Percentiles rank a stretch among this genome's conserved stretches.
phyloP scores from a whole-genome alignment of 2,113 vertebrate species.

The Mobula hypostoma region DNA sequence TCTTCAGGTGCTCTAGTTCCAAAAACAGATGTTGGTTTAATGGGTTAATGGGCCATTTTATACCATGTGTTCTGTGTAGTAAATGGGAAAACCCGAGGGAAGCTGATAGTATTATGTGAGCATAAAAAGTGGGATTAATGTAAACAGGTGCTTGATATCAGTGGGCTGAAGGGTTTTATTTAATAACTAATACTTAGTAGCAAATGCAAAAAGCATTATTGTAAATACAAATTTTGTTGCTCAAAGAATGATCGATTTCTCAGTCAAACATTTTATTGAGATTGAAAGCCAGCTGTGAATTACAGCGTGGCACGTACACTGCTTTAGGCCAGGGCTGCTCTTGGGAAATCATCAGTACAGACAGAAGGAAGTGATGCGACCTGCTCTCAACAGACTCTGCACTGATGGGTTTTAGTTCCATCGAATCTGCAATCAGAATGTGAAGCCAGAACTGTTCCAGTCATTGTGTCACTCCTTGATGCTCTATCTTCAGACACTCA shows the following conservation, averaged over 20 bases:
- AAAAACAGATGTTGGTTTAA: too few relatives aligned
- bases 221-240: neutral
- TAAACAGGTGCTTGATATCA: too few relatives aligned
- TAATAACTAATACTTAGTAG: neutral
- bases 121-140: too few relatives aligned
- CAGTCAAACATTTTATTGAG: constrained; percentile 1
- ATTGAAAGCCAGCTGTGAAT: neutral
- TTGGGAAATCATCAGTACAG: constrained; percentile 17
- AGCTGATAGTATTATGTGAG: too few relatives aligned
- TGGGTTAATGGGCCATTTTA: too few relatives aligned
- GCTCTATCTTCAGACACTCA: neutral
- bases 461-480: neutral
- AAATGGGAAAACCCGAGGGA: too few relatives aligned
- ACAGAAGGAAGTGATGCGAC: constrained; percentile 13
- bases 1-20: too few relatives aligned
- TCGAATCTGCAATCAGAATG: constrained; percentile 10
- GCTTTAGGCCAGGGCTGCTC: constrained; percentile 25
- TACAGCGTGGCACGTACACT: neutral
- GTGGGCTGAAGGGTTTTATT: too few relatives aligned
- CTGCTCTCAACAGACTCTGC: neutral
- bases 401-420: constrained; percentile 11
- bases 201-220: neutral
- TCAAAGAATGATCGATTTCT: neutral
- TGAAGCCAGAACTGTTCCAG: neutral
- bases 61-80: too few relatives aligned